Conservation (phyloP, 2,113 vertebrate species). For the Heterochromis multidens region DNA sequence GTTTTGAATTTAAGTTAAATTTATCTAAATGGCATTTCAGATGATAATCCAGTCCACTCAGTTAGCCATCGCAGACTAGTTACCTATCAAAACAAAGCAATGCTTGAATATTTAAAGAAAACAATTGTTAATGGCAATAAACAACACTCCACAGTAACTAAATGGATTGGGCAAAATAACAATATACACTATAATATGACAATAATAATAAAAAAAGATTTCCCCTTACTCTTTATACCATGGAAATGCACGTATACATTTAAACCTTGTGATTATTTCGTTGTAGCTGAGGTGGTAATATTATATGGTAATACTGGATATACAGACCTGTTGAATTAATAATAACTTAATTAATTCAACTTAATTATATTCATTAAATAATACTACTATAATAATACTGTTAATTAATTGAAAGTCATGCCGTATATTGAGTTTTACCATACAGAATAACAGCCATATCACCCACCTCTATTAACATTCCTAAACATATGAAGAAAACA, state of each 20-base stretch:
- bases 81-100: not conserved
- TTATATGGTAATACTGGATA: not conserved
- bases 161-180: fast-evolving
- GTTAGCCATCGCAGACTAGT: not conserved
- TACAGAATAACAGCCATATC: not conserved
- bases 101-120: not conserved
- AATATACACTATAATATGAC: not conserved
- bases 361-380: not conserved
- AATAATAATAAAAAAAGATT: not conserved
- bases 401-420: not conserved
- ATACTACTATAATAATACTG: not conserved
- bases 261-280: not conserved
- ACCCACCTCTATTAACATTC: not conserved
- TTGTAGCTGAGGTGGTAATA: not conserved
- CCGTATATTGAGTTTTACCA: not conserved
- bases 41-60: fast-evolving
- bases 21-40: not conserved
- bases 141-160: not conserved
- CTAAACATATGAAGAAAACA: not conserved
- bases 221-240: not conserved
- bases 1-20: not conserved
- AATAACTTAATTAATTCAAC: not conserved
- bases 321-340: not conserved
- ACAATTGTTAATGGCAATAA: not conserved
- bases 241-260: not conserved